A percentile compares a stretch with the other conserved stretches of the same genome.
Conservation (phyloP, 2,888 invertebrate species). For the Agelastica alni region DNA sequence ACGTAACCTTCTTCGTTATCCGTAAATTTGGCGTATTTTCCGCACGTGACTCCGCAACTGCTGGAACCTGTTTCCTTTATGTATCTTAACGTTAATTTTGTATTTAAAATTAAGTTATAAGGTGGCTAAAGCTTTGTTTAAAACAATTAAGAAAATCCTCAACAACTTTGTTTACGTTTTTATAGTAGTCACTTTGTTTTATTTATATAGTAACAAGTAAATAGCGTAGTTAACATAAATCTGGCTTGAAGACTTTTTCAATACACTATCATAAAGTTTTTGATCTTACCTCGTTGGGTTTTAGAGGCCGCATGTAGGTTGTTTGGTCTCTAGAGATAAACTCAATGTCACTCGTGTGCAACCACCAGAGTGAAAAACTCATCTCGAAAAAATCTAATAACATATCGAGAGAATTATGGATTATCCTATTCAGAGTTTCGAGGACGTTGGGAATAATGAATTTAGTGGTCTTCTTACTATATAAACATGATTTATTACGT, state of each 20-base stretch:
- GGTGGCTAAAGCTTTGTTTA: too few relatives aligned
- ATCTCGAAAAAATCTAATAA: slow-evolving; percentile 39
- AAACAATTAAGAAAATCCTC: too few relatives aligned
- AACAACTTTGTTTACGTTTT: too few relatives aligned
- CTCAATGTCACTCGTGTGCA: slow-evolving; percentile 42
- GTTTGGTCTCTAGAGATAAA: slow-evolving; percentile 46
- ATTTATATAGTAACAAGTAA: background rate
- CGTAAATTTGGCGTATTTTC: too few relatives aligned
- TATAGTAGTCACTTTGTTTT: background rate
- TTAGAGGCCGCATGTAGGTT: slow-evolving; percentile 22
- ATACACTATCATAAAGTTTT: slow-evolving; percentile 20
- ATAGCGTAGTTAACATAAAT: slow-evolving; percentile 3
- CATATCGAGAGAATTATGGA: slow-evolving; percentile 32
- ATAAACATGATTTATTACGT: slow-evolving; percentile 20
- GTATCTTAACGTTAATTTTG: too few relatives aligned
- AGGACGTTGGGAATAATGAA: slow-evolving; percentile 29
- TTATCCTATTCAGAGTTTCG: slow-evolving; percentile 29
- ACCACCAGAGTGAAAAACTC: slow-evolving; percentile 44
- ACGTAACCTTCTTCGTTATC: too few relatives aligned
- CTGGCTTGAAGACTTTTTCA: background rate
- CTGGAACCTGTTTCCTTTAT: too few relatives aligned
- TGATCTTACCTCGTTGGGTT: slow-evolving; percentile 27
- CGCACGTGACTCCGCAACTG: too few relatives aligned
- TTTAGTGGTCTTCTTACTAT: slow-evolving; percentile 24
- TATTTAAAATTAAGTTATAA: too few relatives aligned